Percentiles rank a stretch among this genome's conserved stretches.
These are phyloP conservation scores for Tetraneura akinire DNA, from an alignment of 1,140 invertebrate genomes.

Conservation along the genomic window DNA sequence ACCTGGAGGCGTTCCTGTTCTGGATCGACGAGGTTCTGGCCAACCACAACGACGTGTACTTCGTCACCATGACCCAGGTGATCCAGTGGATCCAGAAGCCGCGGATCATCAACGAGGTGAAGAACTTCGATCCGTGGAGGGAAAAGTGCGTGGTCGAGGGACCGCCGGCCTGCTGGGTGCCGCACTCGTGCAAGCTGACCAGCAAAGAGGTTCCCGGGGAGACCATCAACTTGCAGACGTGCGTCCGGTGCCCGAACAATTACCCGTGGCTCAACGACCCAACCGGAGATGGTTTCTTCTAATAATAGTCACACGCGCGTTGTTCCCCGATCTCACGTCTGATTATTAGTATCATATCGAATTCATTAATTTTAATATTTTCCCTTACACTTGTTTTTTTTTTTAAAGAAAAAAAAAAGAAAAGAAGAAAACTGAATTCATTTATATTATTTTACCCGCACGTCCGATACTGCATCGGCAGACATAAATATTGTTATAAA, in stretches of 20 bases:
- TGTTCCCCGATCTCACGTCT: slow-evolving; percentile 26
- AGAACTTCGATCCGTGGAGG: slow-evolving; percentile 91
- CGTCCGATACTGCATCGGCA: too few relatives aligned
- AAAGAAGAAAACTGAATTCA: too few relatives aligned
- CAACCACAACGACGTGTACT: slow-evolving; percentile 90
- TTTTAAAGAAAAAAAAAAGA: too few relatives aligned
- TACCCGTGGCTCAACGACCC: slow-evolving; percentile 94
- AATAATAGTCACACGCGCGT: slow-evolving; percentile 58
- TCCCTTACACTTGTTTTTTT: too few relatives aligned
- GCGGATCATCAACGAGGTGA: slow-evolving; percentile 77
- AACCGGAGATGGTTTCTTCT: slow-evolving; percentile 87
- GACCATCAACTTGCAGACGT: slow-evolving; percentile 90
- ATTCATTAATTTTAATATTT: too few relatives aligned
- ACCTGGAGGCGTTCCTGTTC: slow-evolving; percentile 87
- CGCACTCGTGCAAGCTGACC: slow-evolving; percentile 85
- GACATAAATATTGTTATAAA: too few relatives aligned
- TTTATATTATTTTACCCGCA: too few relatives aligned
- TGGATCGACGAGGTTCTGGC: slow-evolving; percentile 91
- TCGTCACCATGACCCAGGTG: slow-evolving; percentile 96
- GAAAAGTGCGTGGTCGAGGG: slow-evolving; percentile 86
- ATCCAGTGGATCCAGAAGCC: slow-evolving; percentile 97
- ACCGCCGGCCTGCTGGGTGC: slow-evolving; percentile 79
- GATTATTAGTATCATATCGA: too few relatives aligned
- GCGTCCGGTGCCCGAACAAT: slow-evolving; percentile 88
- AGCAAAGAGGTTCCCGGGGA: slow-evolving; percentile 91